Percentiles rank a stretch among this genome's conserved stretches.
Evolutionary conservation across 1,140 invertebrate species (phyloP).

Genomic region (Sycophila sp.): DNA sequence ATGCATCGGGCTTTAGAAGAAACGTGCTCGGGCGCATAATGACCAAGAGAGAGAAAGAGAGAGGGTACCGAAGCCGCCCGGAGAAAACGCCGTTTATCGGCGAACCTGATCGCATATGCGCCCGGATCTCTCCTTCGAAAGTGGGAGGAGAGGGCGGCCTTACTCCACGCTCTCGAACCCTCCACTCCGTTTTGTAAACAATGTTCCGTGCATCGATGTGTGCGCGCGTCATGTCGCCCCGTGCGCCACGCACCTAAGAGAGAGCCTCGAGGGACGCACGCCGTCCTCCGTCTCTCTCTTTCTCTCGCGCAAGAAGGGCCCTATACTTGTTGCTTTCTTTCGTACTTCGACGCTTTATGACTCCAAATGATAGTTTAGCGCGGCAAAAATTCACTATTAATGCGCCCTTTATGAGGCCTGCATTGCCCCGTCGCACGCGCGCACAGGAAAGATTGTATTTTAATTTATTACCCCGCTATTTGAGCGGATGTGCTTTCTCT

Average conservation of each 20-base stretch:
- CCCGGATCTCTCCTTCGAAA: conserved; percentile 10
- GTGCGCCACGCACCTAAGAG: not conserved
- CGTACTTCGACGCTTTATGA: not conserved
- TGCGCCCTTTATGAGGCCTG: not conserved
- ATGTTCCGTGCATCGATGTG: conserved; percentile 3
- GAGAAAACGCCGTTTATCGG: conserved; percentile 42
- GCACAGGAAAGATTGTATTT: not conserved
- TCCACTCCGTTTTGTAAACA: conserved; percentile 1
- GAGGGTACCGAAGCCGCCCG: not conserved
- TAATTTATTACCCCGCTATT: not conserved
- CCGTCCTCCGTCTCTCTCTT: not conserved
- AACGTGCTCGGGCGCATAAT: conserved; percentile 28
- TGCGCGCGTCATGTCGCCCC: not conserved
- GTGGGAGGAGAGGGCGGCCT: not conserved
- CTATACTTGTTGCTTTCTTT: not conserved
- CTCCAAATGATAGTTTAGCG: not conserved
- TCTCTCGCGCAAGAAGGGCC: not conserved
- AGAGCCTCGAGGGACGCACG: not conserved
- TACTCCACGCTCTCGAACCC: not conserved
- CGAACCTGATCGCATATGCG: conserved; percentile 49
- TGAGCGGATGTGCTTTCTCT: not conserved
- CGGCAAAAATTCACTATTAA: not conserved
- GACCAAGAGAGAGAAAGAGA: conserved; percentile 16
- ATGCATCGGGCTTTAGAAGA: conserved; percentile 2
- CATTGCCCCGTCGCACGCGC: not conserved